A percentile compares a stretch with the other conserved stretches of the same genome.
Conservation (phyloP, 2,888 invertebrate species). For the Eugnorisma glareosa region DNA sequence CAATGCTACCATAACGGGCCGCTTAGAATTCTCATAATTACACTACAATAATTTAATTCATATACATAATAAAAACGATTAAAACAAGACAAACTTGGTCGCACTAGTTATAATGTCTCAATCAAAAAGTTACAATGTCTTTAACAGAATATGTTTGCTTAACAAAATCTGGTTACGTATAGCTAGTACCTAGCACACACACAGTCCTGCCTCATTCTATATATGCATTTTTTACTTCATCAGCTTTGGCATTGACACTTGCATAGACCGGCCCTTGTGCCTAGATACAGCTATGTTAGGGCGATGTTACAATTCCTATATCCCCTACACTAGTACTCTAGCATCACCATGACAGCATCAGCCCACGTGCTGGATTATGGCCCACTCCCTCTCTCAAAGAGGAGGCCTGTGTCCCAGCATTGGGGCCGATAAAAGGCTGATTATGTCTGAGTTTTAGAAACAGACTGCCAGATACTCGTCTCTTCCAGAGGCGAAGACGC, state of each 20-base stretch:
- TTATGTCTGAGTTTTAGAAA: too few species aligned
- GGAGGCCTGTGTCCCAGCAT: not conserved
- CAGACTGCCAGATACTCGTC: too few species aligned
- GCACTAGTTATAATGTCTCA: slow-evolving; percentile 23
- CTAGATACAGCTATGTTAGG: not conserved
- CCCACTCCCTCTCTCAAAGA: not conserved
- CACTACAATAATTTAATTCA: not conserved
- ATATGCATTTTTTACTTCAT: not conserved
- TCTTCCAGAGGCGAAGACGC: not conserved
- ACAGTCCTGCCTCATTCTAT: not conserved
- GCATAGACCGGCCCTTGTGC: not conserved
- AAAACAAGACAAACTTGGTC: not conserved
- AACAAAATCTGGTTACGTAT: slow-evolving; percentile 4
- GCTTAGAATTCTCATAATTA: not conserved
- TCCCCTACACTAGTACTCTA: too few species aligned
- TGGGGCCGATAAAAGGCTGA: not conserved
- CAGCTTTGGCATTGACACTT: not conserved
- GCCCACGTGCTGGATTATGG: not conserved
- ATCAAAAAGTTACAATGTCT: slow-evolving; percentile 32
- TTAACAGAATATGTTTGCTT: slow-evolving; percentile 29
- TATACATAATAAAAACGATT: not conserved
- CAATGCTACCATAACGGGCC: not conserved
- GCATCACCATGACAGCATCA: not conserved
- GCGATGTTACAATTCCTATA: too few species aligned
- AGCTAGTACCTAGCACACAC: not conserved